These are phyloP conservation scores for Mellivora capensis DNA, from an alignment of 2,113 vertebrate species.

Conservation along the genomic window DNA sequence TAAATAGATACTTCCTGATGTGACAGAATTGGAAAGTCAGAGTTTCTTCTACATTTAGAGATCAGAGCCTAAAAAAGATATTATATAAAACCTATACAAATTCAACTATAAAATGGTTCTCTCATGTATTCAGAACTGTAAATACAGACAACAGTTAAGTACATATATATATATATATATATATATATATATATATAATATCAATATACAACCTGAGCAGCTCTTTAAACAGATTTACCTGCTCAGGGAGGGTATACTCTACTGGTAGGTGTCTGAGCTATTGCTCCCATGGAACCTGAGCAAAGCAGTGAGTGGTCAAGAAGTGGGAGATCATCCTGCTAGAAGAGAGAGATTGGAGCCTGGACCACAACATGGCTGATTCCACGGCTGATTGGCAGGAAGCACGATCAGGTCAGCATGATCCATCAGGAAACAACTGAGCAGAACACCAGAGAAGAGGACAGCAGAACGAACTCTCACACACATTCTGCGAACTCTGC, in stretches of 20 bases:
- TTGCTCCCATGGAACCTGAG: background rate
- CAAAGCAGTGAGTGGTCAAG: background rate
- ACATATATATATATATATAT: no score
- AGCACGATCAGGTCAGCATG: background rate
- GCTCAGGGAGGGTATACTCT: background rate
- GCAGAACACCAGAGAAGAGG: background rate
- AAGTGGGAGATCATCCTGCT: background rate
- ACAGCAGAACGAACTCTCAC: background rate
- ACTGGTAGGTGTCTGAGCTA: background rate
- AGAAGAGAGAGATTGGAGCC: background rate
- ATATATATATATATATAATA: no score
- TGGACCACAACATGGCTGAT: background rate
- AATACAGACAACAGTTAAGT: background rate
- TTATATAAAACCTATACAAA: background rate
- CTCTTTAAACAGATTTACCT: background rate
- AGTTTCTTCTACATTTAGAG: conserved; percentile 14
- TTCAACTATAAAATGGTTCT: conserved; percentile 9
- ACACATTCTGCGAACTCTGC: background rate
- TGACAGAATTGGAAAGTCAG: background rate
- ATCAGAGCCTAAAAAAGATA: background rate
- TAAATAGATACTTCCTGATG: conserved; percentile 9
- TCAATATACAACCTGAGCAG: background rate
- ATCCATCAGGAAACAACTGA: background rate
- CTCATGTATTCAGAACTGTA: conserved; percentile 10
- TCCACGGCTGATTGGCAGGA: background rate